Conservation (phyloP, 2,888 invertebrate species). For the Euzophera pinguis region DNA sequence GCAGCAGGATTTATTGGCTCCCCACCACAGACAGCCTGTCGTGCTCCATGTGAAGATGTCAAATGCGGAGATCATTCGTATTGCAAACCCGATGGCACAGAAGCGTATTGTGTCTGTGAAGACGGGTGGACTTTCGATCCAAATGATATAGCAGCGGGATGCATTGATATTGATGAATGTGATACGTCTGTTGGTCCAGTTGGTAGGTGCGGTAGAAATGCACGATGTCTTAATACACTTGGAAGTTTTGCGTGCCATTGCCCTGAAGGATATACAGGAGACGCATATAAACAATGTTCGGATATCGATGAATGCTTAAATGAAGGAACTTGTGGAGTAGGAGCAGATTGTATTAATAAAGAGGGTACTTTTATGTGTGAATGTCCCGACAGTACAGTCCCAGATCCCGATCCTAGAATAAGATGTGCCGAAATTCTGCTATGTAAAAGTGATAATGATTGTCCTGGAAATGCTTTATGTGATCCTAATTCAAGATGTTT, state of each 20-base stretch:
- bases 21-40: constrained; percentile 88
- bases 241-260: constrained; percentile 91
- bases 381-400: constrained; percentile 89
- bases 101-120: constrained; percentile 95
- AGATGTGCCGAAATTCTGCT: constrained; percentile 91
- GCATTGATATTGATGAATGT: constrained; percentile 96
- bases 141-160: constrained; percentile 92
- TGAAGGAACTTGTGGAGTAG: constrained; percentile 86
- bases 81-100: constrained; percentile 92
- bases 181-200: constrained; percentile 87
- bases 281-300: constrained; percentile 88
- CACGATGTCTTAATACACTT: constrained; percentile 88
- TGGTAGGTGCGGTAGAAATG: constrained; percentile 91
- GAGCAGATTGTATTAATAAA: constrained; percentile 88
- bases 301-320: constrained; percentile 91
- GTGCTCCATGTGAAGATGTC: constrained; percentile 95
- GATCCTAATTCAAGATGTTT: constrained; percentile 88
- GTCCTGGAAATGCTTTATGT: constrained; percentile 94
- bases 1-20: constrained; percentile 89
- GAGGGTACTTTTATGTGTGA: constrained; percentile 88
- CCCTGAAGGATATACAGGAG: constrained; percentile 91
- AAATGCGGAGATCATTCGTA: constrained; percentile 93
- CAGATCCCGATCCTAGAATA: constrained; percentile 90
- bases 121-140: constrained; percentile 97
- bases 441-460: constrained; percentile 87